Base-by-base conservation (phyloP, 2,888 invertebrate genomes). In the Theristus sp. region DNA sequence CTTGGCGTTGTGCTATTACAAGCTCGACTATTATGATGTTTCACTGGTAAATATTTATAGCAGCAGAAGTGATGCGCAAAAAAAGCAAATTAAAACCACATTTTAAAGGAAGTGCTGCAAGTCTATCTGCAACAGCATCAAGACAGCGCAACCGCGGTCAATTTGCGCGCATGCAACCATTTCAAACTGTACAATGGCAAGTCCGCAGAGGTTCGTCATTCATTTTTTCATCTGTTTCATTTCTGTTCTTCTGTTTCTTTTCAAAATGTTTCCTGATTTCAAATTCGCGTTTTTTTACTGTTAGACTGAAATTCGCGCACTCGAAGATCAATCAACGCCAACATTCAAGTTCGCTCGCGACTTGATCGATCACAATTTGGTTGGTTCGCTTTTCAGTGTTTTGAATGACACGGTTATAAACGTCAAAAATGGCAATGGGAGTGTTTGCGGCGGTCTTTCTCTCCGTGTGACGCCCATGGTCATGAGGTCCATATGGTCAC, bases 1-100 rank as follows among this genome's bases (percentile, higher is more conserved):
- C 75, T 86, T 96, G 61, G 96, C 94, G 0, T 78, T 96, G 24
- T 98, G 96, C 73, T 96, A 96, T 77, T 98, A 96, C 78, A 96
- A 98, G 75, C 78, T 96, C 70, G 96, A 96, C 76, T 96, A 93
- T 75, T 96, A 91, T 73, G 96, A 96, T 75, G 91, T 93, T 56
- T 91, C 94, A 0, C 91, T 94, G 76, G 77, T 76, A 65, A 66
- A 66, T 62, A 26, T 27, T 59, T 29, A 25, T 60, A 27, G 10
- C 20, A 24, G 25, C 55, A 17, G 22, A 25, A 30, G 55, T 2
- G 24, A 25, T 27, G 10, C 22, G 52, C 24, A 2, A 38, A 46
- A 31, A 20, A 25, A n/a, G 60, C 56, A 10, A 59, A 17, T 61
- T 13, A 29, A 27, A n/a, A 61, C 28, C 6, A 24, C 24, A 38